phyloP scores from a whole-genome alignment of 1,140 invertebrate genomes.

The Paramacrobiotus metropolitanus region DNA sequence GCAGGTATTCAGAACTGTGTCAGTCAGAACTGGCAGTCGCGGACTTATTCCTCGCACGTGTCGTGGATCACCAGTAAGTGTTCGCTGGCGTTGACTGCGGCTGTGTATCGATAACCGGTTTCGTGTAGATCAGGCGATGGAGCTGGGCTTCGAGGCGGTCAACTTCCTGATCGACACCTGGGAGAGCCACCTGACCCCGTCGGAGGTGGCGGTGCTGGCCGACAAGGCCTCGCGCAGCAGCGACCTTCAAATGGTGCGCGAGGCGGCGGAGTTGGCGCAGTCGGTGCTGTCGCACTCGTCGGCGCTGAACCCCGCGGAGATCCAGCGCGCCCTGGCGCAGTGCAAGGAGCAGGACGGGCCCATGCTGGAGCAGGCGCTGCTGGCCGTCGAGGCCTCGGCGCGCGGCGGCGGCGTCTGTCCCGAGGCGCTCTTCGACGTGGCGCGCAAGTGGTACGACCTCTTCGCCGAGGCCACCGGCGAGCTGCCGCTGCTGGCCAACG shows the following conservation, averaged over 20 bases:
- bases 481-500: slow-evolving; percentile 35
- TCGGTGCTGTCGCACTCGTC: slow-evolving; percentile 82
- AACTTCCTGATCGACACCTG: slow-evolving; percentile 89
- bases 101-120: too few relatives aligned
- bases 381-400: slow-evolving; percentile 78
- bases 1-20: slow-evolving; percentile 74
- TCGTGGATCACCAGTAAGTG: slow-evolving; percentile 99
- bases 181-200: slow-evolving; percentile 87
- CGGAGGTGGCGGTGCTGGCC: slow-evolving; percentile 81
- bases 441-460: slow-evolving; percentile 75
- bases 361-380: slow-evolving; percentile 82
- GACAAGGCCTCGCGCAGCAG: slow-evolving; percentile 76
- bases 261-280: slow-evolving; percentile 75
- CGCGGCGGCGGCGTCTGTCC: slow-evolving; percentile 88
- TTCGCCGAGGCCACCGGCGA: slow-evolving; percentile 33
- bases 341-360: slow-evolving; percentile 87
- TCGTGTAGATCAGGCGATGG: slow-evolving; percentile 93
- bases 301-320: slow-evolving; percentile 86
- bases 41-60: slow-evolving; percentile 92
- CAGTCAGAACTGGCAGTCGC: slow-evolving; percentile 79
- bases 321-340: slow-evolving; percentile 68
- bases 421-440: slow-evolving; percentile 81
- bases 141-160: slow-evolving; percentile 84
- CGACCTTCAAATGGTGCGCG: slow-evolving; percentile 59
- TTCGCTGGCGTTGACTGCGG: too few relatives aligned